Evolutionary conservation across 2,113 vertebrate species (phyloP), one percentile per base, ranked within the genome.

Genomic region (Channa maculata): DNA sequence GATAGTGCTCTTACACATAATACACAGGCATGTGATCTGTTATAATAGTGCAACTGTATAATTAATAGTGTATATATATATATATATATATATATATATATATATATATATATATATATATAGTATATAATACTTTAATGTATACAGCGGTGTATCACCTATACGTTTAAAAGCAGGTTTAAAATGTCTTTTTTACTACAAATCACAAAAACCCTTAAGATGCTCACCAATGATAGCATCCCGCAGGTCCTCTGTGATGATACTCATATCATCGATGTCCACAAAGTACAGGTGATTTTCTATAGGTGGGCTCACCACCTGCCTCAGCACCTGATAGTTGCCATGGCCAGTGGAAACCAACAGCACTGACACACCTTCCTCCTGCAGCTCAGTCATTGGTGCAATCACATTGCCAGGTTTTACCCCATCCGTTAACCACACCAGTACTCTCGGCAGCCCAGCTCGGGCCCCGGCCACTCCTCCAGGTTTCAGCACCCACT

Each of bases 351-450:
- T 99, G 88, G 96, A 99, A 24, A 99, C 93, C 1, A 96, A 96
- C 92, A 99, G 94, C 60, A 98, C 89, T 0, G 95, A 93, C 13
- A 97, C 96, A 0, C 97, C 98, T 71, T 94, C 90, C 51, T 97
- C 92, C 71, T 92, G 95, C 57, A 99, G 93, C 14, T 93, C 90
- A 52, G 85, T 90, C 96, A 96, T 96, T 33, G 95, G 95, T 74
- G 92, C 91, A 0, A 92, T 93, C 86, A 98, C 94, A 11, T 96
- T 93, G 0, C 97, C 97, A 0, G 95, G 97, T 81, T 96, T 96
- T 75, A 96, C 94, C 4, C 97, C 98, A 0, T 99, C 98, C 0
- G 98, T 99, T 82, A 99, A 88, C 98, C 98, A 99, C 50, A 99
- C 93, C 88, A 99, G 84, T 5, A 98, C 97, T 73, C 97, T 96